A percentile compares a stretch with the other conserved stretches of the same genome.
Conservation (phyloP, 1,140 invertebrate genomes). For the Drosophila pachea region DNA sequence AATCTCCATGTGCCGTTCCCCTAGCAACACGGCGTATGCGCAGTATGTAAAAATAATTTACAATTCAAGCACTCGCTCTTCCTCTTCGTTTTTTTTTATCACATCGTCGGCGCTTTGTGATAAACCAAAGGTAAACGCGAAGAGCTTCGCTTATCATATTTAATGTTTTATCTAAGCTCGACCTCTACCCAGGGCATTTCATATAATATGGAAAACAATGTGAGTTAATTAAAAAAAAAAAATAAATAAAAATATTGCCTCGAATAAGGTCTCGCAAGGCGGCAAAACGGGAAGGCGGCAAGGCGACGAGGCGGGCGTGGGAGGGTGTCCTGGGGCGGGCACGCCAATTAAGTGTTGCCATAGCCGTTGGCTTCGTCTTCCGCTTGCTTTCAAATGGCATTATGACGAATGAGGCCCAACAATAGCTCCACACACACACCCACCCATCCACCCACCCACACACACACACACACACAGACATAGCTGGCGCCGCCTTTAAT, state of each 20-base stretch:
- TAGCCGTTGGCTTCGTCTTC: slow-evolving; percentile 5
- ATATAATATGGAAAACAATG: neutral
- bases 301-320: too few relatives aligned
- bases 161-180: slow-evolving; percentile 28
- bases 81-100: slow-evolving; percentile 13
- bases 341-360: slow-evolving; percentile 24
- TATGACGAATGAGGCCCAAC: slow-evolving; percentile 29
- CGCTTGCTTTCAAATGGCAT: slow-evolving; percentile 18
- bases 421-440: neutral
- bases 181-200: neutral
- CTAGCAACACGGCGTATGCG: slow-evolving; percentile 34
- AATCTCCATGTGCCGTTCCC: neutral
- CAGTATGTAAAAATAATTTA: slow-evolving; percentile 18
- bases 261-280: slow-evolving; percentile 3
- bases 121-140: slow-evolving; percentile 1
- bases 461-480: neutral
- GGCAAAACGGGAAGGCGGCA: too few relatives aligned
- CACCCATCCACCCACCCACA: neutral
- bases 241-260: neutral
- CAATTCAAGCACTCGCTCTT: neutral
- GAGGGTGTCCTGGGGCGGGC: slow-evolving; percentile 1
- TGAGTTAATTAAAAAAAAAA: neutral
- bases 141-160: slow-evolving; percentile 21
- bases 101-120: slow-evolving; percentile 7
- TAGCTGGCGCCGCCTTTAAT: slow-evolving; percentile 19